Evolutionary conservation across 2,113 vertebrate genomes (phyloP), one percentile per base, ranked within the genome.

Genomic region (Brachyistius frenatus): DNA sequence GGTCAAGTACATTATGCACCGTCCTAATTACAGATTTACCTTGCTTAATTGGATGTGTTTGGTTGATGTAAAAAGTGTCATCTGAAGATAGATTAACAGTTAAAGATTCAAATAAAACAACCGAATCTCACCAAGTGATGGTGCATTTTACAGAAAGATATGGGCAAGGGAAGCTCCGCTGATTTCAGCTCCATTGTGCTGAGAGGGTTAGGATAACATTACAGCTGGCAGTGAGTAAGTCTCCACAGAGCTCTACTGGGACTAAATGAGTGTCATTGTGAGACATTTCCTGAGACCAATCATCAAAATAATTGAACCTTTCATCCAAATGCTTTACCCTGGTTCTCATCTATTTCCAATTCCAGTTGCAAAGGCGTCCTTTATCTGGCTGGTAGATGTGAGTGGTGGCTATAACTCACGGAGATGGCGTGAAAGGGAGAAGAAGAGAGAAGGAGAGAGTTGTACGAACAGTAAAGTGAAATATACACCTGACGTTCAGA

Each of bases 401-500:
- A 89, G 76, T 60, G 56, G 70, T 78, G 80, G 66, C 85, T 58
- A 87, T 90, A 91, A 91, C 63, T 91, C 88, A 82, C 33, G 58
- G 46, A 87, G 76, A 88, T 76, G 50, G 78, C 92, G 71, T 89
- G 93, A 92, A 89, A 73, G 73, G 62, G 81, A 88, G 86, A 93
- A 93, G 87, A 90, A 89, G 87, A 79, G 85, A 84, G 83, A 58
- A 23, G 85, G 87, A 91, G 78, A 85, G 78, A 72, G 74, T 92
- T 86, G 72, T 85, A 58, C 89, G 88, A 78, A 86, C 37, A 82
- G 83, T 68, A 66, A 79, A 82, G 88, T 93, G 91, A 91, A 94
- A 95, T 89, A 93, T 88, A 91, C 84, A 95, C 92, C 93, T 95
- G 92, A 88, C 39, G 53, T 86, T 82, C 72, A 86, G 76, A 92